phyloP scores from a whole-genome alignment of 2,888 invertebrate species.

The Argyra leucocephala region DNA sequence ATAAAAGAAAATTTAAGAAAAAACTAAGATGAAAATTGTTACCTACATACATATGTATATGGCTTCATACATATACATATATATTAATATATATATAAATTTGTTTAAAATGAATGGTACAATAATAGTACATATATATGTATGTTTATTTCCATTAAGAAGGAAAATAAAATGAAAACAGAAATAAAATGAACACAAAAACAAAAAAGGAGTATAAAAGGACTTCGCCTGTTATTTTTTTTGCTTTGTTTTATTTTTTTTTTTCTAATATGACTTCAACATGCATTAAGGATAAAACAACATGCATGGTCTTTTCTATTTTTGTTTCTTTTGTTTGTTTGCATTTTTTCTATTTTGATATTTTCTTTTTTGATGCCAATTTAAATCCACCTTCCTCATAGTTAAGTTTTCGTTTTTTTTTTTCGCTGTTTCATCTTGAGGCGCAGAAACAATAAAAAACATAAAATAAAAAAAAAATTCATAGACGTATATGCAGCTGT shows the following conservation, averaged over 20 bases:
- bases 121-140: too few species aligned
- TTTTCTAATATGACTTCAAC: neutral
- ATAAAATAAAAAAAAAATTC: too few species aligned
- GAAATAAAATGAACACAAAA: neutral
- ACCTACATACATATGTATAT: too few species aligned
- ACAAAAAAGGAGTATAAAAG: neutral
- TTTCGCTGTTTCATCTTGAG: too few species aligned
- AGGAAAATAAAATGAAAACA: neutral
- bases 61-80: too few species aligned
- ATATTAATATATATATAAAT: too few species aligned
- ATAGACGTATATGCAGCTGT: too few species aligned
- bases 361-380: neutral
- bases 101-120: too few species aligned
- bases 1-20: neutral
- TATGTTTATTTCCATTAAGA: neutral
- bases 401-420: too few species aligned
- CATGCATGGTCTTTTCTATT: neutral
- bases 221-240: neutral
- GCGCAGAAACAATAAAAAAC: too few species aligned
- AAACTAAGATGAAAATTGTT: neutral
- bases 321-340: neutral
- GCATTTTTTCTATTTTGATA: neutral
- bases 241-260: neutral
- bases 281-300: neutral
- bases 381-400: neutral